phyloP scores from a whole-genome alignment of 2,888 invertebrate species.

The Drosophila mimica region DNA sequence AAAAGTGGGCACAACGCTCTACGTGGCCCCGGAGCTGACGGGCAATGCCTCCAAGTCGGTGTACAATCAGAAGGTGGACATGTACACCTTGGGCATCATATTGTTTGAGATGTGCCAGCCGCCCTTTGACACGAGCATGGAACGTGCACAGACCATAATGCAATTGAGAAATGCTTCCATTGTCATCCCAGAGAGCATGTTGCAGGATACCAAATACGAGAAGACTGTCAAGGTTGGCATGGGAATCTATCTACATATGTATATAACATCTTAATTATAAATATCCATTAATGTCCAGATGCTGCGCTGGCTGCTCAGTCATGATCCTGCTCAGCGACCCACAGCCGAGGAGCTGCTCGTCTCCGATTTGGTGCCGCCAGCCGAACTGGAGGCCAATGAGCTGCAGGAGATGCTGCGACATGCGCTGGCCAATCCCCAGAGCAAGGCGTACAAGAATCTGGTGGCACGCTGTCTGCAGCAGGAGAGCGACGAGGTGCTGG shows the following conservation, averaged over 20 bases:
- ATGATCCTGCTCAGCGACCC: conserved; percentile 93
- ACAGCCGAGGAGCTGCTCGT: conserved; percentile 93
- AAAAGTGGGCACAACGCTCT: conserved; percentile 96
- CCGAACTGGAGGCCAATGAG: conserved; percentile 93
- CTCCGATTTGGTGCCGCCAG: conserved; percentile 93
- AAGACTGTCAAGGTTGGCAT: conserved; percentile 86
- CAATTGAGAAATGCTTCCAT: conserved; percentile 90
- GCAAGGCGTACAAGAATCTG: conserved; percentile 91
- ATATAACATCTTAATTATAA: background rate
- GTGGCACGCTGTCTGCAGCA: conserved; percentile 85
- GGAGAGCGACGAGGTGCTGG: conserved; percentile 85
- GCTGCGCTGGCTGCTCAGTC: conserved; percentile 90
- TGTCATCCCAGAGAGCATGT: conserved; percentile 89
- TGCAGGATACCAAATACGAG: conserved; percentile 78
- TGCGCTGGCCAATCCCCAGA: conserved; percentile 92
- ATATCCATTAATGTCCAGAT: conserved; percentile 81
- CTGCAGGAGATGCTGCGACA: conserved; percentile 93
- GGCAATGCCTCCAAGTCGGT: conserved; percentile 89
- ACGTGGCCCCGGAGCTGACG: conserved; percentile 96
- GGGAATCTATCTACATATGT: fast-evolving
- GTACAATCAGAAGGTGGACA: conserved; percentile 95
- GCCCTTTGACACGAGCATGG: conserved; percentile 94
- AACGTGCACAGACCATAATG: conserved; percentile 91
- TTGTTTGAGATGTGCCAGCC: conserved; percentile 98
- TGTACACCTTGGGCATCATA: conserved; percentile 95